These are phyloP conservation scores for Oryzias dopingdopingensis DNA, from an alignment of 2,797 vertebrate genomes.

Conservation along the genomic window DNA sequence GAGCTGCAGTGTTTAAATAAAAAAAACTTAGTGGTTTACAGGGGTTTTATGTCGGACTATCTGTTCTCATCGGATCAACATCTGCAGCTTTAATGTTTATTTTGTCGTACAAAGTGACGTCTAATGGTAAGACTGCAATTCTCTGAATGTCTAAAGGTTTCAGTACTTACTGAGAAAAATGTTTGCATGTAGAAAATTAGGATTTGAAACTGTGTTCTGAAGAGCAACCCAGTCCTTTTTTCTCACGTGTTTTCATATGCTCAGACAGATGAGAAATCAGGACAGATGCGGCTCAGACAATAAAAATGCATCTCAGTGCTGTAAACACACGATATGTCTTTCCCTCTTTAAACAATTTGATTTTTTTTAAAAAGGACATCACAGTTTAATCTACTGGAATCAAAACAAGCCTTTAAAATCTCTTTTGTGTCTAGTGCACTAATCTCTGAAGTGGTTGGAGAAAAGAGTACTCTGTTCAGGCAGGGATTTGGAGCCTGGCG, in stretches of 20 bases:
- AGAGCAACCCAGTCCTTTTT: neutral
- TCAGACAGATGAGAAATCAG: neutral
- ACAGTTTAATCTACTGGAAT: conserved; percentile 51
- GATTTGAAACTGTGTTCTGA: too few relatives aligned
- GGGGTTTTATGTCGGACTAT: too few relatives aligned
- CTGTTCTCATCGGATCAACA: too few relatives aligned
- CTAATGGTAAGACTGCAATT: neutral
- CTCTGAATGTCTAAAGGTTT: neutral
- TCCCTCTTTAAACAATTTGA: conserved; percentile 26
- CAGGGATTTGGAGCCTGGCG: conserved; percentile 36
- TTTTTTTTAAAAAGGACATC: conserved; percentile 38
- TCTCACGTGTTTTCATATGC: neutral
- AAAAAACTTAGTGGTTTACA: too few relatives aligned
- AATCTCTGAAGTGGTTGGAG: conserved; percentile 61
- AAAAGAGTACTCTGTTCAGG: conserved; percentile 53
- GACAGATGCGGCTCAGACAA: neutral
- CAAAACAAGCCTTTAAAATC: conserved; percentile 61
- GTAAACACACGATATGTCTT: conserved; percentile 7
- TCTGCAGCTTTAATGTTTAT: neutral
- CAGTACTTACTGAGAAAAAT: too few relatives aligned
- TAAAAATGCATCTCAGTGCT: neutral
- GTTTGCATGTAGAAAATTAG: too few relatives aligned
- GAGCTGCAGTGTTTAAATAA: too few relatives aligned
- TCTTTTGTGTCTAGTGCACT: conserved; percentile 49
- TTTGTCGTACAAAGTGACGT: neutral